A percentile compares a stretch with the other conserved stretches of the same genome.
Conservation (phyloP, 2,113 vertebrate species). For the Solenodon paradoxus region DNA sequence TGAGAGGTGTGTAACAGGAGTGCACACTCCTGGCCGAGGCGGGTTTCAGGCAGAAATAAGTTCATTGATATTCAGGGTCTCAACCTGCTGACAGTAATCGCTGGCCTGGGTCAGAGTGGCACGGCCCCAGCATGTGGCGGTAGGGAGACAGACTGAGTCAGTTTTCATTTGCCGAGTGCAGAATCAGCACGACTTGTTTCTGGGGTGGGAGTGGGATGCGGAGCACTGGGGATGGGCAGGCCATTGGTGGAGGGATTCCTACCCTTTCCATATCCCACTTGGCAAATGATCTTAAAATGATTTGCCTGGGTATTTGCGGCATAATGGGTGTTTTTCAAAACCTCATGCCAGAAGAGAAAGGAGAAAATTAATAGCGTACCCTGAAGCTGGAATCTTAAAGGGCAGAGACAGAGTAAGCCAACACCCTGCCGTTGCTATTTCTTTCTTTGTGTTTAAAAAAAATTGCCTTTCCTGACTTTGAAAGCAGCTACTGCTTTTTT, state of each 20-base stretch:
- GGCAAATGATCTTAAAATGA: background rate
- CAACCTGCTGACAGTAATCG: slow-evolving; percentile 81
- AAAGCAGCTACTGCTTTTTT: slow-evolving; percentile 75
- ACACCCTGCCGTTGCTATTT: slow-evolving; percentile 75
- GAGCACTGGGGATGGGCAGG: rapidly evolving
- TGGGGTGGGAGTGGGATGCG: background rate
- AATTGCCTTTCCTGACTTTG: slow-evolving; percentile 74
- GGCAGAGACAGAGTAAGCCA: slow-evolving; percentile 63
- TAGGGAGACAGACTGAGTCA: slow-evolving; percentile 27
- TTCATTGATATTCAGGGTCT: slow-evolving; percentile 85
- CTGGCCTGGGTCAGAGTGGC: slow-evolving; percentile 82
- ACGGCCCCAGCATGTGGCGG: slow-evolving; percentile 71
- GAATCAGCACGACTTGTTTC: slow-evolving; percentile 7
- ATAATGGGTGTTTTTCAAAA: background rate
- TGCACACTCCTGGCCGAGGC: slow-evolving; percentile 75
- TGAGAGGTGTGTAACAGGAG: slow-evolving; percentile 73
- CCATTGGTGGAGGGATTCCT: rapidly evolving
- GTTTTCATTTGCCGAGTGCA: slow-evolving; percentile 27
- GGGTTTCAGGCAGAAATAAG: slow-evolving; percentile 74
- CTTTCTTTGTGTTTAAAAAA: slow-evolving; percentile 76
- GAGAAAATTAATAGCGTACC: slow-evolving; percentile 72
- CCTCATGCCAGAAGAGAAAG: slow-evolving; percentile 14
- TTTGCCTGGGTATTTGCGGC: background rate
- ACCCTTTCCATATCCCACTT: background rate
- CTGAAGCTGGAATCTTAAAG: slow-evolving; percentile 72